These are phyloP conservation scores for Phaedon cochleariae DNA, from an alignment of 2,888 invertebrate genomes.

Conservation along the genomic window DNA sequence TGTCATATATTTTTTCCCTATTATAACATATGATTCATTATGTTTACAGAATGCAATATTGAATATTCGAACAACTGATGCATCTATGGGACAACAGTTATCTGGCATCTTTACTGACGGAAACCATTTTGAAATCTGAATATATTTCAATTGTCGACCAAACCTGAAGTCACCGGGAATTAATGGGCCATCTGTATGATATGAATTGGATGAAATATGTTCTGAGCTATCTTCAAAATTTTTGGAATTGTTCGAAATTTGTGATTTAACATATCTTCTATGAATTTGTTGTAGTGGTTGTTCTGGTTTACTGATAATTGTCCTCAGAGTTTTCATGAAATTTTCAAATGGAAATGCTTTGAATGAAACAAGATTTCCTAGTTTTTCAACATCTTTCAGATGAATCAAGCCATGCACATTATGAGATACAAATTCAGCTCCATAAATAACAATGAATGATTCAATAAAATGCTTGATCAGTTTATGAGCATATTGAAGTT, in stretches of 20 bases:
- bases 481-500: slow-evolving; percentile 1
- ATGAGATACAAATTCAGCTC: background rate
- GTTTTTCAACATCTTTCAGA: slow-evolving; percentile 4
- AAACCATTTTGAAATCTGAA: slow-evolving; percentile 4
- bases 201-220: background rate
- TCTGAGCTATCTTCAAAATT: slow-evolving; percentile 4
- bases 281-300: slow-evolving; percentile 13
- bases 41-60: slow-evolving; percentile 12
- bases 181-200: slow-evolving; percentile 11
- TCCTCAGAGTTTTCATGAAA: slow-evolving; percentile 4
- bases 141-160: slow-evolving; percentile 14
- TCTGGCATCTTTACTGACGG: slow-evolving; percentile 9
- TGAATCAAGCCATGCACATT: slow-evolving; percentile 4
- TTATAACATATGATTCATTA: slow-evolving; percentile 14
- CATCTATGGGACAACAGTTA: slow-evolving; percentile 11
- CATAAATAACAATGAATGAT: slow-evolving; percentile 8
- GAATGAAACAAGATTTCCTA: background rate
- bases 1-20: slow-evolving; percentile 10
- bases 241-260: slow-evolving; percentile 8
- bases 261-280: too few relatives aligned
- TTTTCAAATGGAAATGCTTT: slow-evolving; percentile 2
- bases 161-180: slow-evolving; percentile 9
- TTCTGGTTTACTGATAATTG: background rate
- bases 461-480: slow-evolving; percentile 2
- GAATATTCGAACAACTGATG: slow-evolving; percentile 10